Percentiles rank a stretch among this genome's conserved stretches.
These are phyloP conservation scores for Ophion ellenae DNA, from an alignment of 2,888 invertebrate genomes.

Conservation along the genomic window DNA sequence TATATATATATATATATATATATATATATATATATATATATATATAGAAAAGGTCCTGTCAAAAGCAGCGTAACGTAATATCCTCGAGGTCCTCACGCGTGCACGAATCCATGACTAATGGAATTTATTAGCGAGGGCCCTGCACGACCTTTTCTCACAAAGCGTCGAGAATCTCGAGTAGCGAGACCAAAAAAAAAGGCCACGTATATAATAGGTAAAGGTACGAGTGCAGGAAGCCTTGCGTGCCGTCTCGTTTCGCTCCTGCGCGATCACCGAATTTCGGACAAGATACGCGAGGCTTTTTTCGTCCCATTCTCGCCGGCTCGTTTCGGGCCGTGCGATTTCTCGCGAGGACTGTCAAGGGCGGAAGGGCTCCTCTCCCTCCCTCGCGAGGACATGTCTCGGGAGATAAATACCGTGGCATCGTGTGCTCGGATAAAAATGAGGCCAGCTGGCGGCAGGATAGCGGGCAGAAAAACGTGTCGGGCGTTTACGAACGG, in stretches of 20 bases:
- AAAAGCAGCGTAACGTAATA: conserved; percentile 81
- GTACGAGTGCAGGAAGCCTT: not conserved
- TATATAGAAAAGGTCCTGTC: conserved; percentile 65
- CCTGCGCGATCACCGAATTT: too few relatives aligned
- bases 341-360: too few relatives aligned
- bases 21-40: not conserved
- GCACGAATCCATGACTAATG: conserved; percentile 82
- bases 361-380: too few relatives aligned
- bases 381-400: too few relatives aligned
- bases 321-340: too few relatives aligned
- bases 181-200: conserved; percentile 15
- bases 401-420: too few relatives aligned
- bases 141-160: conserved; percentile 47
- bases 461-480: not conserved
- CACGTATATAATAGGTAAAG: not conserved
- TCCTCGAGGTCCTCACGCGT: conserved; percentile 73
- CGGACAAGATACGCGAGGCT: too few relatives aligned
- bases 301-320: too few relatives aligned
- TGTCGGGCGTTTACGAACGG: conserved; percentile 24
- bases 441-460: too few relatives aligned
- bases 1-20: not conserved
- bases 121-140: conserved; percentile 81
- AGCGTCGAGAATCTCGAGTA: conserved; percentile 51
- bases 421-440: too few relatives aligned
- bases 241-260: too few relatives aligned